Evolutionary conservation across 2,797 vertebrate genomes (phyloP).

Genomic region (Lateolabrax maculatus): DNA sequence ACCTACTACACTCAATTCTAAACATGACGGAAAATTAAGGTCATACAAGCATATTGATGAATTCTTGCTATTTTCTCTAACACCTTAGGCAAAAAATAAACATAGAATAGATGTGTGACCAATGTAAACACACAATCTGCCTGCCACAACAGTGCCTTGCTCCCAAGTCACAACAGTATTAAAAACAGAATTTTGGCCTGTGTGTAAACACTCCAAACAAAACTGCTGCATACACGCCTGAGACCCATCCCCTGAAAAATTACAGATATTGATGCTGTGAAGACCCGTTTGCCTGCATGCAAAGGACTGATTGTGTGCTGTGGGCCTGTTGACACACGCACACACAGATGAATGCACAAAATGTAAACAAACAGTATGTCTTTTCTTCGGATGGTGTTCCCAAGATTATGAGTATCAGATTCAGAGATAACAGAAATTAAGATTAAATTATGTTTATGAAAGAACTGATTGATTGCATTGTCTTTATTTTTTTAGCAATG

Average conservation of each 20-base stretch:
- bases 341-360: background rate
- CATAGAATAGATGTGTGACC: background rate
- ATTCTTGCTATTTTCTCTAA: background rate
- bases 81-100: background rate
- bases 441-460: no score
- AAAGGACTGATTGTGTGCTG: slow-evolving; percentile 15
- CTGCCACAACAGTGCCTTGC: background rate
- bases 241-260: background rate
- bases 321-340: slow-evolving; percentile 24
- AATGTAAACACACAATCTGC: background rate
- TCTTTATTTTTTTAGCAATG: background rate
- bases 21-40: background rate
- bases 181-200: background rate
- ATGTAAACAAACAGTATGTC: slow-evolving; percentile 15
- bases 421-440: background rate
- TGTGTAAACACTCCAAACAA: background rate
- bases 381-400: background rate
- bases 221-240: background rate
- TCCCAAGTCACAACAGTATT: background rate
- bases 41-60: background rate
- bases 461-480: slow-evolving; percentile 19
- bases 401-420: slow-evolving; percentile 7
- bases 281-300: slow-evolving; percentile 39
- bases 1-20: background rate
- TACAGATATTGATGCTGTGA: background rate